These are phyloP conservation scores for Uromys caudimaculatus DNA, from an alignment of 2,797 vertebrate genomes.

Conservation along the genomic window DNA sequence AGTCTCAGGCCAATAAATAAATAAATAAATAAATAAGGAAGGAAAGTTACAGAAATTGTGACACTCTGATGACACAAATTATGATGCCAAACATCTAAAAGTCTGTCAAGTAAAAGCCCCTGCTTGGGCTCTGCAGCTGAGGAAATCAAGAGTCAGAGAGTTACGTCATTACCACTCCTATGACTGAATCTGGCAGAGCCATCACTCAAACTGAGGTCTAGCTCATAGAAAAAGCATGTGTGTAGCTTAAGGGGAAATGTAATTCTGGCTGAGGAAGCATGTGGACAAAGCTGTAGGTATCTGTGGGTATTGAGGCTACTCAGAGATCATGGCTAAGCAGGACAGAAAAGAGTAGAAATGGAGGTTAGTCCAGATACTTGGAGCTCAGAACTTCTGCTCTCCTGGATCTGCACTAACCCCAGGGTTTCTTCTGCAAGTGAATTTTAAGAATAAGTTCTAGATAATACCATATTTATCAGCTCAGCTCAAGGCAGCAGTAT, in stretches of 20 bases:
- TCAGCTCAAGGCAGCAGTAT: neutral
- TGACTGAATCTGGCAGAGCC: neutral
- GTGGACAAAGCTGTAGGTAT: neutral
- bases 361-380: neutral
- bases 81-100: neutral
- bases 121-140: neutral
- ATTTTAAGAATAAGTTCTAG: conserved; percentile 41
- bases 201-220: neutral
- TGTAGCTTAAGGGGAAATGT: neutral
- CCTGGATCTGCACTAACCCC: neutral
- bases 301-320: neutral
- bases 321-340: neutral
- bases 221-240: neutral
- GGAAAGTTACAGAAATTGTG: neutral
- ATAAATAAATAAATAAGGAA: neutral
- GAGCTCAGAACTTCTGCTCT: neutral
- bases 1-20: neutral
- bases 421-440: conserved; percentile 13
- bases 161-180: neutral
- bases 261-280: neutral
- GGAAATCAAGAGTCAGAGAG: neutral
- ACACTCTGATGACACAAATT: neutral
- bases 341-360: neutral
- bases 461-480: neutral
- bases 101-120: neutral